Percentiles rank a stretch among this genome's conserved stretches.
phyloP scores from a whole-genome alignment of 2,888 invertebrate species.

The Prosopocoilus inquinatus region DNA sequence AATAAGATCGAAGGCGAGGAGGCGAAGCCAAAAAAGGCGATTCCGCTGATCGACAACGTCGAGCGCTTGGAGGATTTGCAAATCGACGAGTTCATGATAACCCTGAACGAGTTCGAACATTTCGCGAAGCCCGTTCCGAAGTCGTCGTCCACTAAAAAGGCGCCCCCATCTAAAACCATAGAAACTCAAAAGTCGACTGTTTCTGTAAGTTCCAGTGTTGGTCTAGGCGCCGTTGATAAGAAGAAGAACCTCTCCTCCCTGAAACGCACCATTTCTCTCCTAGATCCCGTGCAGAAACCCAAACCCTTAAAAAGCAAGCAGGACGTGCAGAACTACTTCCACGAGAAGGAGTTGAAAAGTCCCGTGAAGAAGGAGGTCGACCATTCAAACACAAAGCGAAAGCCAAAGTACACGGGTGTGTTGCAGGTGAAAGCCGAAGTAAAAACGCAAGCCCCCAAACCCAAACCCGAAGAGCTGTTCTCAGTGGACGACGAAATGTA shows the following conservation, averaged over 20 bases:
- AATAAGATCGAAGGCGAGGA: constrained; percentile 43
- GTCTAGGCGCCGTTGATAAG: constrained; percentile 18
- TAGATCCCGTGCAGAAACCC: constrained; percentile 50
- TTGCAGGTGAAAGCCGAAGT: too few relatives aligned
- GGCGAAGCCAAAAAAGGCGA: constrained; percentile 15
- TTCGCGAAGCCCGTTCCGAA: constrained; percentile 1
- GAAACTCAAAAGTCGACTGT: constrained; percentile 51
- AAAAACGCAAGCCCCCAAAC: not conserved
- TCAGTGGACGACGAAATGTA: constrained; percentile 46
- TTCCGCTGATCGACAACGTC: constrained; percentile 14
- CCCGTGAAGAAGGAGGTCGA: constrained; percentile 6
- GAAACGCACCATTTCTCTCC: constrained; percentile 59
- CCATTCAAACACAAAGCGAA: too few relatives aligned
- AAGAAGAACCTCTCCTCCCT: constrained; percentile 51
- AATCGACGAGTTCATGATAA: constrained; percentile 17
- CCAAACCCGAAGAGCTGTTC: constrained; percentile 43
- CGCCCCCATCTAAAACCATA: constrained; percentile 7
- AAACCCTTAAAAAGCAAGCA: constrained; percentile 45
- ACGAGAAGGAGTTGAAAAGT: constrained; percentile 50
- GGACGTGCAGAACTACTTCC: constrained; percentile 40
- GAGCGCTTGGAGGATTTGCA: constrained; percentile 12
- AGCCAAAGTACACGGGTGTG: too few relatives aligned
- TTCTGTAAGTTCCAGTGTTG: constrained; percentile 59
- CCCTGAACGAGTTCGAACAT: constrained; percentile 40
- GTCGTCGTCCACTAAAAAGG: constrained; percentile 3